Percentiles rank a stretch among this genome's conserved stretches.
These are phyloP conservation scores for Sebastes taczanowskii DNA, from an alignment of 2,797 vertebrate genomes.

Conservation along the genomic window DNA sequence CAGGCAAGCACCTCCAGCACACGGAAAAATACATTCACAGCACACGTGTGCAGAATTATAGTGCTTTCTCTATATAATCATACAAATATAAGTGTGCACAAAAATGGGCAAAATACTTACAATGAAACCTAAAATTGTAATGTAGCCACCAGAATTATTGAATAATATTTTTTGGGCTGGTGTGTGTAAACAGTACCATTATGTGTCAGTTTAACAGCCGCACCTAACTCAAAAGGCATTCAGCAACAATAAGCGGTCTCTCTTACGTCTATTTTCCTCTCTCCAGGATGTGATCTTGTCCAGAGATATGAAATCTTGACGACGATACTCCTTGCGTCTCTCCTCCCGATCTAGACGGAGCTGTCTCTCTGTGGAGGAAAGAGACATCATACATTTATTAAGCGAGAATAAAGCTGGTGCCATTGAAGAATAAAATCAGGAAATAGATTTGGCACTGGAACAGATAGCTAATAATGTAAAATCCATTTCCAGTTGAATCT, in stretches of 20 bases:
- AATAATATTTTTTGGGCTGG: neutral
- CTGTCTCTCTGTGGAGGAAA: conserved; percentile 86
- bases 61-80: neutral
- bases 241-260: neutral
- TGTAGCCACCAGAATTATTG: neutral
- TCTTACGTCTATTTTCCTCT: conserved; percentile 83
- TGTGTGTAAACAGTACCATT: neutral
- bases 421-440: neutral
- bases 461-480: neutral
- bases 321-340: conserved; percentile 91
- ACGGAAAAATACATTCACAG: neutral
- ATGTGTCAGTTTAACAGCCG: neutral
- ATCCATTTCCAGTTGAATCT: neutral
- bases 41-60: neutral
- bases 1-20: neutral
- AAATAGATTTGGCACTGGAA: neutral
- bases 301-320: conserved; percentile 85
- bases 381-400: neutral
- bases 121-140: neutral
- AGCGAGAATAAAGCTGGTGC: neutral
- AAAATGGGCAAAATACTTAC: neutral
- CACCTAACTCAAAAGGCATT: neutral
- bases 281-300: conserved; percentile 89
- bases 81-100: neutral
- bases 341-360: conserved; percentile 90